Base-by-base conservation (phyloP, 2,113 vertebrate genomes). In the Crotophaga sulcirostris region DNA sequence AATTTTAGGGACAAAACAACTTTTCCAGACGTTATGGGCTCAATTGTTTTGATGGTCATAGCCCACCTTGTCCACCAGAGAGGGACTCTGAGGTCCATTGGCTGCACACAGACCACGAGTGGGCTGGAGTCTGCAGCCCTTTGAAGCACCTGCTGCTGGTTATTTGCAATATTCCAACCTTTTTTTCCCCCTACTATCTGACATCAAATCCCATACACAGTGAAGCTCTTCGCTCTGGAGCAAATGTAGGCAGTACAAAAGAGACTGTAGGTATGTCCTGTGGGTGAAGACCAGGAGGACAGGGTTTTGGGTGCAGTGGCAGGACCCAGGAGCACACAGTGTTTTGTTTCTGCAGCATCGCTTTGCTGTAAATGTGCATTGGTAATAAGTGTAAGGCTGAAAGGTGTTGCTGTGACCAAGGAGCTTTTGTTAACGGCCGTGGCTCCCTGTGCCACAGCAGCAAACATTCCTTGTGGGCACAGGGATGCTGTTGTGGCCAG, bases 1-100 rank as follows among this genome's bases (percentile, higher is more conserved):
- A 18, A 49, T 75, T 88, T 66, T 38, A 29, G 2, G 2, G 38
- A 18, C 33, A 55, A 3, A 5, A 47, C 25, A 24, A 7, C 16
- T 25, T 58, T 56, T 23, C 13, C 18, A 63, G n/a, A 5, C 33
- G 25, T 10, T 51, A 34, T 3, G 2, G 16, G 6, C 16, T 84
- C 52, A 44, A 1, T 10, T 42, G 24, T n/a, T 79, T 40, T 24
- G 18, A 10, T 38, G 29, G 40, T 38, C 42, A 51, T 24, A 52
- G 56, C n/a, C 88, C 19, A 42, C n/a, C 17, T 54, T 38, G 6
- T 16, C 20, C 0, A 0, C 20, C 0, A 3, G 49, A 34, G 40
- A 45, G 42, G 33, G 10, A 11, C n/a, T 49, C 29, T 21, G 36
- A 1, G 4, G 34, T 18, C 42, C 26, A 16, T 8, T 19, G 33